Conservation (phyloP, 2,113 vertebrate species). For the Catharus minimus region DNA sequence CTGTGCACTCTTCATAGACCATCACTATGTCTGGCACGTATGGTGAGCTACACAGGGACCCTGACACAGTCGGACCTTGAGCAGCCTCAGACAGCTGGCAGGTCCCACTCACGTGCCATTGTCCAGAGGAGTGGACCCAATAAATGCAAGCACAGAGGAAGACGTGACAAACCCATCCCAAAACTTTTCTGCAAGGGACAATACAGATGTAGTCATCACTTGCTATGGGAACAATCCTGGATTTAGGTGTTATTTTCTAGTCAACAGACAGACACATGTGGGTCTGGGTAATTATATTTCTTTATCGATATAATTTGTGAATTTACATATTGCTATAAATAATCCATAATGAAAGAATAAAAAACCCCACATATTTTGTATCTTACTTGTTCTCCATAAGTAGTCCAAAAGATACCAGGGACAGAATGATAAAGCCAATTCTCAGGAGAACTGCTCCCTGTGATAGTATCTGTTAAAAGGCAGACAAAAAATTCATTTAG, state of each 20-base stretch:
- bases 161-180: background rate
- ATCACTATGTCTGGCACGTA: background rate
- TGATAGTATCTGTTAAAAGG: constrained; percentile 70
- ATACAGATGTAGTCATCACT: background rate
- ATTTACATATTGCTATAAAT: background rate
- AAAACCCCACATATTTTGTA: background rate
- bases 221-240: background rate
- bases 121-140: background rate
- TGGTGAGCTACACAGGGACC: fast-evolving
- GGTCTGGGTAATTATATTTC: background rate
- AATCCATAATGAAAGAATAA: background rate
- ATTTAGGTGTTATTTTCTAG: background rate
- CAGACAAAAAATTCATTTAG: background rate
- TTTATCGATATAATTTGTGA: background rate
- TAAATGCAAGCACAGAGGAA: background rate
- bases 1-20: background rate
- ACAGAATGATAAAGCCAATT: constrained; percentile 83
- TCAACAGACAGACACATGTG: background rate
- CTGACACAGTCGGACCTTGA: background rate
- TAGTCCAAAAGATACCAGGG: constrained; percentile 84
- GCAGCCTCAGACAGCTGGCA: background rate
- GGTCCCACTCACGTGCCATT: background rate
- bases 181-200: background rate
- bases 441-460: constrained; percentile 80
- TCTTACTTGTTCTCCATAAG: constrained; percentile 86